Evolutionary conservation across 2,113 vertebrate species (phyloP), one percentile per base, ranked within the genome.

Genomic region (Argyrosomus japonicus): DNA sequence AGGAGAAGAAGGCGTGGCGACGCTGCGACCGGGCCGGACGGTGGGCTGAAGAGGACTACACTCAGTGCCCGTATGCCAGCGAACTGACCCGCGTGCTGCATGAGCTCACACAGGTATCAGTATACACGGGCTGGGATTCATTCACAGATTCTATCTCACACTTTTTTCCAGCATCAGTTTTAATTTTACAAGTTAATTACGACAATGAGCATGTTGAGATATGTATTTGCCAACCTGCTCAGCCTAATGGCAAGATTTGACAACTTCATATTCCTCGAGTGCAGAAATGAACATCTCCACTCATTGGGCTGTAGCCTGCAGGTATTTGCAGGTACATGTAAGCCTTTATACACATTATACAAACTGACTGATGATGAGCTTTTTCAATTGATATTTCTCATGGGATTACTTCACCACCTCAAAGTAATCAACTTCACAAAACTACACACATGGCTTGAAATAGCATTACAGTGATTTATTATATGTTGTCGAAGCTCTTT

Each of bases 31-130:
- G 94, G 6, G 86, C 91, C 0, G 97, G 97, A 6, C 95, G 81
- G 0, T 98, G 97, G 97, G 95, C 94, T 12, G 96, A 97, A 61
- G 96, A 96, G 45, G 97, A 96, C 88, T 97, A 98, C 90, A 96
- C 96, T 51, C 95, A 96, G 81, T 98, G 97, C 81, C 95, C 96
- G 1, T 97, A 97, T 45, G 94, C 95, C 77, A 96, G 96, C 63
- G 95, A 97, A 83, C 90, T 97, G 72, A 98, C 97, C 43, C 96
- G 96, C 21, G 90, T 95, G 62, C 96, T 98, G 83, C 95, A 97
- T 79, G 93, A 96, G 72, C 96, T 97, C 79, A 97, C 96, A 63
- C 95, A 96, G 97, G 97, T 98, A 94, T 1, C 2, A 1, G 7
- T 9, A 2, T 17, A 32, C 13, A 40, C 1, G 10, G 10, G 7